Evolutionary conservation across 2,888 invertebrate species (phyloP), one percentile per base, ranked within the genome.

Genomic region (Drosophila antonietae): DNA sequence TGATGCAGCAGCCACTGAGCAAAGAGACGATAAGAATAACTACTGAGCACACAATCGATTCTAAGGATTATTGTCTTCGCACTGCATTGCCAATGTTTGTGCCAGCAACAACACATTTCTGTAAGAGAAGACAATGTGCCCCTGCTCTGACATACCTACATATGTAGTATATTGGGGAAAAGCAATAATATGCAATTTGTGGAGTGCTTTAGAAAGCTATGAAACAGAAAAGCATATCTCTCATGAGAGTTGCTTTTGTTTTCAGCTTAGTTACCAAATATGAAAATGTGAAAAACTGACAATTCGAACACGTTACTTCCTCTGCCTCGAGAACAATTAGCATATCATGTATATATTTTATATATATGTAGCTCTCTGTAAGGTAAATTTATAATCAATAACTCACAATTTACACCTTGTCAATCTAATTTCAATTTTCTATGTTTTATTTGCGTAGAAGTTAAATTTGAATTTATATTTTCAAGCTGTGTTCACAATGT

Each of bases 11-110:
- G 66, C 71, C 47, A 75, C 68, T 60, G 59, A 59, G 61, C 60
- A 70, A 75, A 71, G 52, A 63, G 61, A 44, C 44, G 33, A 51
- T 20, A 64, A 64, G 47, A 59, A 68, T 49, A 65, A 59, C 67
- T 47, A 35, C 51, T 56, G 44, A 39, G 56, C 51, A 37, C 47
- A 47, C 46, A 44, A 10, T 43, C 18, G 51, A 52, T 46, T 39
- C 33, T 2, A 37, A 1, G 20, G 49, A 49, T 49, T 47, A 55
- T 66, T 66, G 53, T 66, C 35, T 41, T 49, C 28, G 0, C 59
- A 59, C 14, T 49, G 49, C 20, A 15, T 28, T 9, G 59, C 23
- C 18, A 31, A 31, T 12, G 39, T 2, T 15, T 28, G 1, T 37
- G 18, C 20, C 49, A 43, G 10, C 41, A 7, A 31, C 31, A 49